Conservation (phyloP, 2,113 vertebrate species). For the Aspiorhynchus laticeps region DNA sequence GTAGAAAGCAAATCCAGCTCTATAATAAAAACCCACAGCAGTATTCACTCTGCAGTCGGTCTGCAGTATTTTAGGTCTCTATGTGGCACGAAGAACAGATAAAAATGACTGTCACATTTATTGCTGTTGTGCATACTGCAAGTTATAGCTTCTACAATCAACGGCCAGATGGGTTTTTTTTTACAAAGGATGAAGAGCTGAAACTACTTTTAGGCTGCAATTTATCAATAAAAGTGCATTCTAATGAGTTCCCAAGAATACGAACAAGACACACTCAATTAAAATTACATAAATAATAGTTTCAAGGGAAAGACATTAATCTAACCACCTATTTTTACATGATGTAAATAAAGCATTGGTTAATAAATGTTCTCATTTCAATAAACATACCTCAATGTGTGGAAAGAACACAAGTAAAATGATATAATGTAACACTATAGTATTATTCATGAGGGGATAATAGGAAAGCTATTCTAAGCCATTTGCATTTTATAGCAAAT, state of each 20-base stretch:
- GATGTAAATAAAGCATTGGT: not conserved
- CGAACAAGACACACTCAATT: not conserved
- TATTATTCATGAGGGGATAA: not conserved
- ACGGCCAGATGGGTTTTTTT: constrained; percentile 10
- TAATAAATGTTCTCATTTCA: not conserved
- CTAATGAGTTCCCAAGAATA: not conserved
- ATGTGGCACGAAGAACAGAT: constrained; percentile 19
- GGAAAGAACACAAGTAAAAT: not conserved
- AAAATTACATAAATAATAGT: not conserved
- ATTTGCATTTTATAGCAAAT: not conserved
- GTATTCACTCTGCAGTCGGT: not conserved
- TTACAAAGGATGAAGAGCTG: not conserved
- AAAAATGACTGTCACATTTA: constrained; percentile 28
- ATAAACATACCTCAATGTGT: not conserved
- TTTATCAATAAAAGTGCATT: not conserved
- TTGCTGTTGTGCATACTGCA: constrained; percentile 10
- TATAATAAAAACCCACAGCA: constrained; percentile 1
- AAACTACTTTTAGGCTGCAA: not conserved
- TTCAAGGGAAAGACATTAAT: not conserved
- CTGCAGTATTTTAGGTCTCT: constrained; percentile 1
- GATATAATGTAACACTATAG: not conserved
- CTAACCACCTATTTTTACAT: not conserved
- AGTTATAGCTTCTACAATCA: not conserved
- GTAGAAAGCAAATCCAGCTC: not conserved
- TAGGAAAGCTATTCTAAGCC: not conserved